phyloP scores from a whole-genome alignment of 2,888 invertebrate genomes.

The Byasa hedistus region DNA sequence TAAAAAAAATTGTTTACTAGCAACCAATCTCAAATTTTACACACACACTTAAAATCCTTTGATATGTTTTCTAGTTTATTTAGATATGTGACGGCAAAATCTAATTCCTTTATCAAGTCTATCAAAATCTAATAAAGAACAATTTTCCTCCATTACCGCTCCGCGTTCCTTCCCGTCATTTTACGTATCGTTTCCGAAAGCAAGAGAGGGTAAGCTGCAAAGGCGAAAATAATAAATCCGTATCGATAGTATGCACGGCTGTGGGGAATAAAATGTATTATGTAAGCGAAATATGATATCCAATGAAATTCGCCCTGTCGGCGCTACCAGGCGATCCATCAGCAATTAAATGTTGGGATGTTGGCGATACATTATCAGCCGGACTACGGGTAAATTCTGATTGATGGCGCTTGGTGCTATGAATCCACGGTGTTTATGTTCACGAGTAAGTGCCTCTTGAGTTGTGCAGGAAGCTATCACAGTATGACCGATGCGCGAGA shows the following conservation, averaged over 20 bases:
- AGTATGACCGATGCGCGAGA: slow-evolving; percentile 57
- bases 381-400: slow-evolving; percentile 65
- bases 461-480: slow-evolving; percentile 57
- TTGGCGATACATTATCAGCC: slow-evolving; percentile 72
- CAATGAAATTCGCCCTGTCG: slow-evolving; percentile 60
- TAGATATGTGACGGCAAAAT: slow-evolving; percentile 52
- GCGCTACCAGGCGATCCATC: slow-evolving; percentile 63
- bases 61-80: slow-evolving; percentile 6
- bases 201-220: slow-evolving; percentile 70
- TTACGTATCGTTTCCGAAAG: slow-evolving; percentile 77
- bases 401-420: slow-evolving; percentile 65
- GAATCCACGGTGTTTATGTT: slow-evolving; percentile 53
- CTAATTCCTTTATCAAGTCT: slow-evolving; percentile 74
- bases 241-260: slow-evolving; percentile 71
- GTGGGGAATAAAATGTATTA: slow-evolving; percentile 59
- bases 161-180: slow-evolving; percentile 76
- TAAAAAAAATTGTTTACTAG: too few species aligned
- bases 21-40: too few species aligned
- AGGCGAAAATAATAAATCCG: slow-evolving; percentile 78
- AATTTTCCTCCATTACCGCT: slow-evolving; percentile 78
- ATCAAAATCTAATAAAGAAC: slow-evolving; percentile 79
- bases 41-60: neutral
- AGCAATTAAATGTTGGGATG: slow-evolving; percentile 74
- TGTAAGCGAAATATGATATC: slow-evolving; percentile 55
- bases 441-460: slow-evolving; percentile 51